Base-by-base conservation (phyloP, 2,797 vertebrate genomes). In the Eidolon dupreanum region DNA sequence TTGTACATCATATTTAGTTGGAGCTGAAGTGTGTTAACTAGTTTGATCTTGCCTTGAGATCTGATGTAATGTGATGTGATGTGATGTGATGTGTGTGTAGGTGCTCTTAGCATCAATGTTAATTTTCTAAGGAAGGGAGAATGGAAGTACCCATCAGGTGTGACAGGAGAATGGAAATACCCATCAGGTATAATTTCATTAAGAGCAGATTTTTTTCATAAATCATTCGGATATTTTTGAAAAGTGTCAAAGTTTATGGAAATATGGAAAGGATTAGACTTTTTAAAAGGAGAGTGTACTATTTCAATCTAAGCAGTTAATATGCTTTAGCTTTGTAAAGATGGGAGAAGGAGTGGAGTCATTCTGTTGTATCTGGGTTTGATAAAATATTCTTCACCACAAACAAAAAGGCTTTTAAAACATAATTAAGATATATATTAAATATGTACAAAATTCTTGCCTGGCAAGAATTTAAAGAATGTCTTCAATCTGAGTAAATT, bases 81-180 rank as follows among this genome's bases (percentile, higher is more conserved):
- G 49, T 49, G 36, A 51, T 53, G 24, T 77, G 33, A 49, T 51
- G 1, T 49, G 3, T 63, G 24, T 70, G 26, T 65, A 5, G 89
- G 38, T 93, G 24, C 43, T 33, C 94, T 92, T 97, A 81, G 38
- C 74, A 94, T 88, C 74, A 13, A 63, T 91, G 68, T 90, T 94
- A 90, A 93, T 75, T 97, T 97, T 92, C 1, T 71, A 43, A 78
- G 61, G 84, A 82, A 88, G 92, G 49, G 81, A 74, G 13, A 68
- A 38, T 78, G 94, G 95, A 93, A 97, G 94, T 95, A 95, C 68
- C 95, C 59, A 74, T 97, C 59, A 46, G 87, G 92, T 95, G 82
- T 85, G 49, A 75, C 77, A 8, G 63, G 81, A 71, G 13, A 68
- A 38, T 78, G 94, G 95, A 93, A 97, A 94, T 95, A 95, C 68